A percentile compares a stretch with the other conserved stretches of the same genome.
Evolutionary conservation across 2,113 vertebrate genomes (phyloP).

Genomic region (Tyto alba): DNA sequence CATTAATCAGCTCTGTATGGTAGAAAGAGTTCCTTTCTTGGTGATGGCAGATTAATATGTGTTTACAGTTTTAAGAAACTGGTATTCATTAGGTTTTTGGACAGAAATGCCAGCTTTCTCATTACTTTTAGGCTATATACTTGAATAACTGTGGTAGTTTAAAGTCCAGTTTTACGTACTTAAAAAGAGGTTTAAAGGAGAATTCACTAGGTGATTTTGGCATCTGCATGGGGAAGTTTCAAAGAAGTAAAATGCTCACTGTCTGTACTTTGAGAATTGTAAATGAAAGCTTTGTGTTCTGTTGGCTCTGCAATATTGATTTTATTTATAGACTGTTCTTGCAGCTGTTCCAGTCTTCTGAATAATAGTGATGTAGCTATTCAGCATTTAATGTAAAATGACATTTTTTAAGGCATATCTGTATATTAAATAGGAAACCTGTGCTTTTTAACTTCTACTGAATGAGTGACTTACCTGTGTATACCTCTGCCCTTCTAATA

Average conservation of each 20-base stretch:
- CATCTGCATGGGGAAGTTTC: not conserved
- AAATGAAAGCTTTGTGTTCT: slow-evolving; percentile 7
- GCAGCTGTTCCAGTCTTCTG: not conserved
- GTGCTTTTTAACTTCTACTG: not conserved
- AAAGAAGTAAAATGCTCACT: not conserved
- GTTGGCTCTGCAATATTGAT: not conserved
- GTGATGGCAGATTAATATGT: not conserved
- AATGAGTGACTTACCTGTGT: not conserved
- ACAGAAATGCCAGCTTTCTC: not conserved
- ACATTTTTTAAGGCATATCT: not conserved
- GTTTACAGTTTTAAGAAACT: not conserved
- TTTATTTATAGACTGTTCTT: not conserved
- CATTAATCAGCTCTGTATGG: not conserved
- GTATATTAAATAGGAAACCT: not conserved
- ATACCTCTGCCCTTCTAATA: not conserved
- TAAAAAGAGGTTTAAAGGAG: not conserved
- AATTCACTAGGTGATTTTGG: not conserved
- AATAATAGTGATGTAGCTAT: not conserved
- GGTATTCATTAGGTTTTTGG: not conserved
- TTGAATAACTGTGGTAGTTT: not conserved
- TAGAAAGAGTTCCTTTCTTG: not conserved
- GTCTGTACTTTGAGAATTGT: not conserved
- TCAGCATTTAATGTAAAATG: not conserved
- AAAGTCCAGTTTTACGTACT: not conserved
- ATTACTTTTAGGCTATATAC: not conserved